phyloP scores from a whole-genome alignment of 2,113 vertebrate species.

The Tupaia chinensis region DNA sequence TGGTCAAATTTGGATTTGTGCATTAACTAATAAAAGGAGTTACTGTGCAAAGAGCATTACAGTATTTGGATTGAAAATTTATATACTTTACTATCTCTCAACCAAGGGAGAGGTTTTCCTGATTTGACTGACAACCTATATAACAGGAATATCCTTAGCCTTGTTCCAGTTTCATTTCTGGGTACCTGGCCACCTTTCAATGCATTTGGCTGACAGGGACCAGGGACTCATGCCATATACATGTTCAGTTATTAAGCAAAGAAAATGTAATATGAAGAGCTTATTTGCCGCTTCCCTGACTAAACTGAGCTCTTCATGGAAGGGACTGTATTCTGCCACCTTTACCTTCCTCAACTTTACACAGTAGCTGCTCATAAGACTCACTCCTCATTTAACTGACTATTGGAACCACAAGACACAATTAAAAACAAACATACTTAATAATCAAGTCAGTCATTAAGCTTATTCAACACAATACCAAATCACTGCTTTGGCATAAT shows the following conservation, averaged over 20 bases:
- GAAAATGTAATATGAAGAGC: neutral
- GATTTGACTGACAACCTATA: neutral
- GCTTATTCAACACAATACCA: neutral
- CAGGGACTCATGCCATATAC: no score
- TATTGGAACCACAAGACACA: neutral
- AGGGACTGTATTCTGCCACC: neutral
- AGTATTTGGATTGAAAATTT: conserved; percentile 50
- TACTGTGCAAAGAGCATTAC: neutral
- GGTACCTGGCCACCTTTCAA: neutral
- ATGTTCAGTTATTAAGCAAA: neutral
- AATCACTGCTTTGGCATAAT: neutral
- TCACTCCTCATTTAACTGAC: neutral
- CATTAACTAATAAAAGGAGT: neutral
- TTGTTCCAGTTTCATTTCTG: neutral
- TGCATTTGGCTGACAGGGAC: neutral
- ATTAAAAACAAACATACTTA: neutral
- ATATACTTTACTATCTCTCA: neutral
- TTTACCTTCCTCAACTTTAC: neutral
- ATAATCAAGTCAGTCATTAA: neutral
- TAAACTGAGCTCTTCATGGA: neutral
- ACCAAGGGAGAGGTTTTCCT: neutral
- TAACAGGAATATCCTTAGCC: neutral
- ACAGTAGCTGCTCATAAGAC: neutral
- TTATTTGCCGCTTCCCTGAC: conserved; percentile 3
- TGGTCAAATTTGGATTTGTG: neutral